A percentile compares a stretch with the other conserved stretches of the same genome.
These are phyloP conservation scores for Drosophila punjabiensis DNA, from an alignment of 1,140 invertebrate species.

Conservation along the genomic window DNA sequence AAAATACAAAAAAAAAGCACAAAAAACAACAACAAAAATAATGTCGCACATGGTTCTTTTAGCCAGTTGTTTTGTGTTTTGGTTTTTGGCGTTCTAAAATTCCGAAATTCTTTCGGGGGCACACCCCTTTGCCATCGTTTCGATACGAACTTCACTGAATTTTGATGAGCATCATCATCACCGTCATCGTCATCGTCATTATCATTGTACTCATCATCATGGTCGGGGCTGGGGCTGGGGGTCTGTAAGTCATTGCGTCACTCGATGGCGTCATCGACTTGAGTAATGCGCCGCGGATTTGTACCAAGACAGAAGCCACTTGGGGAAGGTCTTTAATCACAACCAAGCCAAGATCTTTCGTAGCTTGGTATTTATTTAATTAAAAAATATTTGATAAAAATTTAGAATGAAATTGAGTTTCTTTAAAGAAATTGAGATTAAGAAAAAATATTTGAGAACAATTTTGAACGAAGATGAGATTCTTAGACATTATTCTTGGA, in stretches of 20 bases:
- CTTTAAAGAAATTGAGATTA: background rate
- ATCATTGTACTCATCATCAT: constrained; percentile 20
- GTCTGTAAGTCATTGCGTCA: constrained; percentile 66
- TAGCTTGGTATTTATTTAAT: background rate
- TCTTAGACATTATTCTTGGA: background rate
- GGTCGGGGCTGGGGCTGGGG: constrained; percentile 14
- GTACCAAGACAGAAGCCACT: background rate
- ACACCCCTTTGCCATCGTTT: constrained; percentile 13
- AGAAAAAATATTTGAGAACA: too few relatives aligned
- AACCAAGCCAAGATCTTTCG: background rate
- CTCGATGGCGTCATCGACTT: constrained; percentile 62
- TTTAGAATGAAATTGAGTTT: background rate
- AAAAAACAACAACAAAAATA: background rate
- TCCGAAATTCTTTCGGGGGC: constrained; percentile 18
- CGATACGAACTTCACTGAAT: constrained; percentile 10
- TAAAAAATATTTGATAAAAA: background rate
- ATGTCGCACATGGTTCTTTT: constrained; percentile 37
- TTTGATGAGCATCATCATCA: constrained; percentile 28
- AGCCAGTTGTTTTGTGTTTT: constrained; percentile 19
- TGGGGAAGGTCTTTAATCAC: constrained; percentile 22
- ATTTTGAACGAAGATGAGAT: too few relatives aligned
- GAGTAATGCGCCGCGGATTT: constrained; percentile 31
- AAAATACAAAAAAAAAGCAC: background rate
- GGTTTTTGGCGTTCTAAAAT: constrained; percentile 28
- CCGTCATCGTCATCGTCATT: background rate